phyloP scores from a whole-genome alignment of 2,888 invertebrate species.

The Serripes groenlandicus region DNA sequence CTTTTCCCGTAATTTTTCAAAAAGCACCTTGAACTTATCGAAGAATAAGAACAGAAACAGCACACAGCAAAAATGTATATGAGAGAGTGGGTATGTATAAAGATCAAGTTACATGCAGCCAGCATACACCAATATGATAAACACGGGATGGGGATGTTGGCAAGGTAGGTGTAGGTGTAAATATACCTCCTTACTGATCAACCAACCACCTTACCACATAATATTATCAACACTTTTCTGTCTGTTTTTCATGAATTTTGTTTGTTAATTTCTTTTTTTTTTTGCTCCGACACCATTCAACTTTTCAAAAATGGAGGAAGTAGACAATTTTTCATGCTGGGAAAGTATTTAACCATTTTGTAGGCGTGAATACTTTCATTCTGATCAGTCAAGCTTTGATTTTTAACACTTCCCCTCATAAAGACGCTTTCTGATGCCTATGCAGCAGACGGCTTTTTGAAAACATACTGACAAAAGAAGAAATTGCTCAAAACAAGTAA shows the following conservation, averaged over 20 bases:
- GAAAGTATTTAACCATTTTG: too few species aligned
- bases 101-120: constrained; percentile 21
- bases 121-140: constrained; percentile 12
- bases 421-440: too few species aligned
- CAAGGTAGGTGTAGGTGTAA: constrained; percentile 20
- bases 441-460: too few species aligned
- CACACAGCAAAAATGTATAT: background rate
- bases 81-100: constrained; percentile 11
- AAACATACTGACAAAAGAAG: too few species aligned
- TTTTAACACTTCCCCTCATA: too few species aligned
- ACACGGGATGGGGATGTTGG: constrained; percentile 12
- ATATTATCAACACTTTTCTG: background rate
- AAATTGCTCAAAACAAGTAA: too few species aligned
- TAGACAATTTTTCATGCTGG: background rate
- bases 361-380: too few species aligned
- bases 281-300: background rate
- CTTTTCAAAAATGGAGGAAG: background rate
- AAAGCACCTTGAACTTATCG: constrained; percentile 23
- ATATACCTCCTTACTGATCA: constrained; percentile 1
- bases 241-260: background rate
- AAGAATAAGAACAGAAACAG: constrained; percentile 1
- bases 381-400: too few species aligned
- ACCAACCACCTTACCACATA: constrained; percentile 1
- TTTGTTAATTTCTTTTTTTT: background rate
- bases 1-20: too few species aligned